Conservation (phyloP, 2,797 vertebrate species). For the Hydrolagus colliei region DNA sequence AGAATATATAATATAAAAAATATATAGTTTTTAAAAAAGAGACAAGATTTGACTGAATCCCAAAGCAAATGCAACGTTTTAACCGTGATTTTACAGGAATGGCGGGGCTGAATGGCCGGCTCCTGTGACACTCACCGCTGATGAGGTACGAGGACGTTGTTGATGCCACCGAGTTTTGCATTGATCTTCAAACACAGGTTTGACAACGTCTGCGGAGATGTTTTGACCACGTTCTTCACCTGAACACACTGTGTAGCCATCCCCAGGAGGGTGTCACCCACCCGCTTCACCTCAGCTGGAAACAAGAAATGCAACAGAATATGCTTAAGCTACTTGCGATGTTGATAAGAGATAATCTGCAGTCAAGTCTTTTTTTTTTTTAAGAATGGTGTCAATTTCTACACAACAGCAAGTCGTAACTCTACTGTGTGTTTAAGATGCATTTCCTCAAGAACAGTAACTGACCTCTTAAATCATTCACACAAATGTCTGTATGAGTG, state of each 20-base stretch:
- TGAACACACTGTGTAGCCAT: constrained; percentile 98
- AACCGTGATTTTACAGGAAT: not conserved
- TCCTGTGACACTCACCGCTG: constrained; percentile 69
- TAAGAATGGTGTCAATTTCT: too few species aligned
- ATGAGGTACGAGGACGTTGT: constrained; percentile 95
- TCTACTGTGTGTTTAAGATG: too few species aligned
- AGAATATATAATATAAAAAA: too few species aligned
- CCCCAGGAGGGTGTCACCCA: constrained; percentile 91
- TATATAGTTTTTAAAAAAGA: too few species aligned
- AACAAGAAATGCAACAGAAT: not conserved
- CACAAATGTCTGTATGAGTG: too few species aligned
- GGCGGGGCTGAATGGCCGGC: not conserved
- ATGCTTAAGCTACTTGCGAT: too few species aligned
- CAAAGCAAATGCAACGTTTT: not conserved
- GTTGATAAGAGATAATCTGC: too few species aligned
- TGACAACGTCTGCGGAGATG: constrained; percentile 93
- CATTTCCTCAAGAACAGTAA: too few species aligned
- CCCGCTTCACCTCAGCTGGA: constrained; percentile 94
- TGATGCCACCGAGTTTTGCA: constrained; percentile 94
- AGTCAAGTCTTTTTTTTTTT: too few species aligned
- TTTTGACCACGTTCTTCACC: constrained; percentile 98
- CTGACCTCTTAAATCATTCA: too few species aligned
- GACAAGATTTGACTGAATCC: not conserved
- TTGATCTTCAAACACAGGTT: constrained; percentile 99
- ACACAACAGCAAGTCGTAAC: too few species aligned